phyloP scores from a whole-genome alignment of 2,888 invertebrate genomes.

The Selenia dentaria region DNA sequence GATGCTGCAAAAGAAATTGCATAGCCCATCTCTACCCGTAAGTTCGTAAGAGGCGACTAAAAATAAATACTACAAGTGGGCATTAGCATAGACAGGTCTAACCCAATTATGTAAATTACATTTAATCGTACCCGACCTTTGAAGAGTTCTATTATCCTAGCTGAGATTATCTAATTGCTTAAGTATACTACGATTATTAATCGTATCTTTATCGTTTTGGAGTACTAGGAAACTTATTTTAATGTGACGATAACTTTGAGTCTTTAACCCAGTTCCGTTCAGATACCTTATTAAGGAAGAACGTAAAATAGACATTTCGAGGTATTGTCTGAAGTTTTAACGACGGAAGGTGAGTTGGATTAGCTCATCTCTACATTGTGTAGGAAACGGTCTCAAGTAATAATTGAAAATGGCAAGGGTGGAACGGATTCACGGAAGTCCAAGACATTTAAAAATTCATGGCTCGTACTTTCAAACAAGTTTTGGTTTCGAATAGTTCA shows the following conservation, averaged over 20 bases:
- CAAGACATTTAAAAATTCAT: too few species aligned
- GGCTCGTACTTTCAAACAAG: too few species aligned
- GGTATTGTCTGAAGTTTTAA: conserved; percentile 26
- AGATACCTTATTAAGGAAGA: conserved; percentile 19
- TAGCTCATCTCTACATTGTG: conserved; percentile 14
- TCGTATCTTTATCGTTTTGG: neutral
- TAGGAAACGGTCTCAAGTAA: conserved; percentile 1
- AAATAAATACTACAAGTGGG: too few species aligned
- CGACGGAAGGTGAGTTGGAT: conserved; percentile 18
- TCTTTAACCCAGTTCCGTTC: conserved; percentile 21
- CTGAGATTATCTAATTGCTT: conserved; percentile 20
- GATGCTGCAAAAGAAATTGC: too few species aligned
- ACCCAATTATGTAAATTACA: conserved; percentile 29
- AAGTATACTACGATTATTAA: conserved; percentile 22
- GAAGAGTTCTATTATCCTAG: too few species aligned
- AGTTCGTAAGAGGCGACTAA: too few species aligned
- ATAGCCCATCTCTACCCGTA: too few species aligned
- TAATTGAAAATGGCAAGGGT: neutral
- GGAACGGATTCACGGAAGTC: too few species aligned
- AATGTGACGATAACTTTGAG: conserved; percentile 7
- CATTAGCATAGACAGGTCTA: too few species aligned
- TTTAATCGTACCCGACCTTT: conserved; percentile 22
- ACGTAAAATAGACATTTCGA: conserved; percentile 21
- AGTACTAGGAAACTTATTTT: conserved; percentile 9
- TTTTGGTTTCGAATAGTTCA: too few species aligned